A percentile compares a stretch with the other conserved stretches of the same genome.
Evolutionary conservation across 2,888 invertebrate genomes (phyloP).

Genomic region (Rhamphomyia laevipes): DNA sequence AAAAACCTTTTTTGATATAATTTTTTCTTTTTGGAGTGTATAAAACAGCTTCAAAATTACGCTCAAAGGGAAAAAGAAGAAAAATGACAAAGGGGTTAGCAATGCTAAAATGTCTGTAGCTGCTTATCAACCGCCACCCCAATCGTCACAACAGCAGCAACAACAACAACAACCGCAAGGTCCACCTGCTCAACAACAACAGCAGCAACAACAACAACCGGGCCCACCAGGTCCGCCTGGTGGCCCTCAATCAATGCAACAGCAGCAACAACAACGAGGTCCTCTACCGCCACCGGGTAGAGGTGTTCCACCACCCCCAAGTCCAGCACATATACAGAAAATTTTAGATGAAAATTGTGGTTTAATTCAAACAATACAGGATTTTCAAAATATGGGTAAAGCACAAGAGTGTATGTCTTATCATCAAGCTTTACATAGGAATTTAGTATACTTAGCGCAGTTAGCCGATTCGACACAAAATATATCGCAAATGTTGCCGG

Average conservation of each 20-base stretch:
- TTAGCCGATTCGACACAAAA: conserved; percentile 95
- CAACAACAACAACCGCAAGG: neutral
- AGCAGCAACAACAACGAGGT: neutral
- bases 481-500: conserved; percentile 78
- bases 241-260: neutral
- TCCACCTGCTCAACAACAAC: neutral
- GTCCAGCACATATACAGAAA: conserved; percentile 80
- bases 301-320: conserved; percentile 52
- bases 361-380: conserved; percentile 92
- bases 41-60: neutral
- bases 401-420: conserved; percentile 86
- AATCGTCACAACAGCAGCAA: neutral
- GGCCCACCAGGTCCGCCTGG: neutral
- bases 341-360: conserved; percentile 96
- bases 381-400: conserved; percentile 92
- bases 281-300: neutral
- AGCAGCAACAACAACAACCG: neutral
- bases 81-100: neutral
- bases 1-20: too few relatives aligned
- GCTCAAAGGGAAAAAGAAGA: neutral
- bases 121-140: neutral
- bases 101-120: neutral
- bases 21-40: too few relatives aligned
- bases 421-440: conserved; percentile 88
- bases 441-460: conserved; percentile 90